Conservation (phyloP, 2,797 vertebrate species). For the Gambelia wislizenii region DNA sequence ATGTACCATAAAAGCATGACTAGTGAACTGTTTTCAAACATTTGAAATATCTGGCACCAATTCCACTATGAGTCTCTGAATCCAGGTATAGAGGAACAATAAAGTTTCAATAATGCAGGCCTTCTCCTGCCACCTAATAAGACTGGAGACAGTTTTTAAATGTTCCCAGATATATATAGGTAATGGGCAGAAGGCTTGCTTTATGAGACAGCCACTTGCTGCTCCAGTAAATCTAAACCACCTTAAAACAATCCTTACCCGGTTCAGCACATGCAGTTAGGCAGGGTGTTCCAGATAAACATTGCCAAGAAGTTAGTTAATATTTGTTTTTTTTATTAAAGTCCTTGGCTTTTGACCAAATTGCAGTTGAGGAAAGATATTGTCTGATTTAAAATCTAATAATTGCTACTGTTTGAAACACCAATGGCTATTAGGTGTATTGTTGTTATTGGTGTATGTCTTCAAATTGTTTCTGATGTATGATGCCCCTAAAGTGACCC, state of each 20-base stretch:
- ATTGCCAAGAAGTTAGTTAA: conserved; percentile 24
- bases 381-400: conserved; percentile 5
- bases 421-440: background rate
- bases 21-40: background rate
- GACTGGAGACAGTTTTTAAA: background rate
- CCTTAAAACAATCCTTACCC: conserved; percentile 2
- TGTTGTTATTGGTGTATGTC: too few relatives aligned
- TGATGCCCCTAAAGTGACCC: too few relatives aligned
- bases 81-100: background rate
- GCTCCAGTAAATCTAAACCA: conserved; percentile 1
- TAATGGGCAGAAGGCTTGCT: background rate
- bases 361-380: conserved; percentile 31
- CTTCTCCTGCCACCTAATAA: background rate
- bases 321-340: conserved; percentile 41
- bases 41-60: background rate
- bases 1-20: background rate
- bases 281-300: conserved; percentile 19
- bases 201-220: background rate
- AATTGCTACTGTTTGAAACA: conserved; percentile 11
- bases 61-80: background rate
- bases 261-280: background rate
- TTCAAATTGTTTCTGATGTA: too few relatives aligned
- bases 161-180: background rate
- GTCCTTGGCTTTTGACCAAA: conserved; percentile 20
- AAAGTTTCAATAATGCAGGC: too few relatives aligned